Conservation (phyloP, 2,113 vertebrate species). For the Platycercus adscitus region DNA sequence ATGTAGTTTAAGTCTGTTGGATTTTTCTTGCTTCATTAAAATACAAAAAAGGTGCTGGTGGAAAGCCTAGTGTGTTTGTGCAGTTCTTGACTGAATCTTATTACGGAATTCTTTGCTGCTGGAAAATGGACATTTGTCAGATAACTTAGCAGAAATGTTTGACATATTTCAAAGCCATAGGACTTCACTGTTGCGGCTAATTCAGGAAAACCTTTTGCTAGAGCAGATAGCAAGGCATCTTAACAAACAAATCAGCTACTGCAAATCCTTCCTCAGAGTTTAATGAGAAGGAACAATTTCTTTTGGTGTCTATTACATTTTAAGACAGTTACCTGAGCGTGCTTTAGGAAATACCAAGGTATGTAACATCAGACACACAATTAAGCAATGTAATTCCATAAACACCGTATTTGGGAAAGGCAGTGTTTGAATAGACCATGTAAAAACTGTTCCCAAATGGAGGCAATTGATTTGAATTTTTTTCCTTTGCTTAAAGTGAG, state of each 20-base stretch:
- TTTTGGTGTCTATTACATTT: not conserved
- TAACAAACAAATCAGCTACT: not conserved
- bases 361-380: not conserved
- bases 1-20: not conserved
- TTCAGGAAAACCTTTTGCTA: not conserved
- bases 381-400: not conserved
- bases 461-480: not conserved
- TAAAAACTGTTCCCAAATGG: not conserved
- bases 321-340: not conserved
- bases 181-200: not conserved
- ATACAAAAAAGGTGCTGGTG: not conserved
- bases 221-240: not conserved
- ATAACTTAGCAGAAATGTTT: not conserved
- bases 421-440: not conserved
- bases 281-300: constrained; percentile 4
- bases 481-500: not conserved
- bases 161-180: not conserved
- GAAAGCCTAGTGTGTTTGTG: not conserved
- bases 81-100: not conserved
- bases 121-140: not conserved
- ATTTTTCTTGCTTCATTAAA: constrained; percentile 4
- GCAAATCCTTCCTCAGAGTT: not conserved
- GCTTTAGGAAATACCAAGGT: not conserved
- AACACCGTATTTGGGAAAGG: not conserved
- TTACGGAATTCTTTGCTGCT: not conserved